Conservation (phyloP, 2,797 vertebrate genomes). For the Meda fulgida region DNA sequence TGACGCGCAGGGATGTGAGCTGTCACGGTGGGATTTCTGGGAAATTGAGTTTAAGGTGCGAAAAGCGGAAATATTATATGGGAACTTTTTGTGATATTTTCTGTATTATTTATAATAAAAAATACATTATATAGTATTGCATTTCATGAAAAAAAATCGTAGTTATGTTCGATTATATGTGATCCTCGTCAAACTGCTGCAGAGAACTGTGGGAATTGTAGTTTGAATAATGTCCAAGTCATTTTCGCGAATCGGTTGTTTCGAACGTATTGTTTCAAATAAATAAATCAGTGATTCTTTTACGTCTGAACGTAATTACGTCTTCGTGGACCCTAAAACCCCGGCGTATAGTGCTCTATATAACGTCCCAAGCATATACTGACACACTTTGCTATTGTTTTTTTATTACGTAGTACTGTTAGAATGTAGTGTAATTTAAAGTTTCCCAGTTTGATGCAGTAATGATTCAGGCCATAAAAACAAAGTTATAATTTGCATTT, state of each 20-base stretch:
- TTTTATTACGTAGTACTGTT: neutral
- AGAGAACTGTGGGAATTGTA: conserved; percentile 53
- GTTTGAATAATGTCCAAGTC: neutral
- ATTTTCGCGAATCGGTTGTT: neutral
- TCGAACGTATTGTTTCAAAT: neutral
- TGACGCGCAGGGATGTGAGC: conserved; percentile 1
- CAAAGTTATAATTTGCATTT: neutral
- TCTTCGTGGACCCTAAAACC: neutral
- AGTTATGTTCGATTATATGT: neutral
- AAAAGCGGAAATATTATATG: neutral
- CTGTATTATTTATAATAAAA: neutral
- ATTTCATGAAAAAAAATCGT: neutral
- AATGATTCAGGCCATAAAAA: neutral
- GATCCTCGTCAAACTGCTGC: neutral
- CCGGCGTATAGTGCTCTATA: neutral
- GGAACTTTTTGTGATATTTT: neutral
- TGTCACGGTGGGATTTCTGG: conserved; percentile 50
- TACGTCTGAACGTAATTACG: neutral
- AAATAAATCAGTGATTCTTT: conserved; percentile 7
- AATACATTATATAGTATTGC: neutral
- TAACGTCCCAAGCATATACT: neutral
- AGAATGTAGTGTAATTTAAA: neutral
- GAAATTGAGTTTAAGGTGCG: conserved; percentile 43
- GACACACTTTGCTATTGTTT: neutral
- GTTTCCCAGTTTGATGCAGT: neutral